Conservation (phyloP, 2,888 invertebrate genomes). For the Lasioglossum oenotherae region DNA sequence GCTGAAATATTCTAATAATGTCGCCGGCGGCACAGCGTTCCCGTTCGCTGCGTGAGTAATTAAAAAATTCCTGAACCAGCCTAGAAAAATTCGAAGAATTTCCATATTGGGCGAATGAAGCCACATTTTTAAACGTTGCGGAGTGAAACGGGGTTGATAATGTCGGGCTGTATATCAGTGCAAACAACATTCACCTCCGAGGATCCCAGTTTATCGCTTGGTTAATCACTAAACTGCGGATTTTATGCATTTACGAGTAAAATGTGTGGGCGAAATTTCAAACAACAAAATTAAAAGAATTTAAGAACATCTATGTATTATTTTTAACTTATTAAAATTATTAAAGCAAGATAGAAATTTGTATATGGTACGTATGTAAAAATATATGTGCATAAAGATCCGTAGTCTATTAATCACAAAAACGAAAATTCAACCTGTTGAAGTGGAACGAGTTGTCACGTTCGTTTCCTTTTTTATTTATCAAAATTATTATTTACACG, state of each 20-base stretch:
- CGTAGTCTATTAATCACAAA: not conserved
- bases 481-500: not conserved
- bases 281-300: too few species aligned
- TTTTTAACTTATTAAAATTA: too few species aligned
- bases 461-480: not conserved
- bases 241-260: not conserved
- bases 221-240: not conserved
- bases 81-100: constrained; percentile 25
- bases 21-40: not conserved
- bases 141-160: constrained; percentile 15
- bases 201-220: not conserved
- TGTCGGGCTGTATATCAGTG: not conserved
- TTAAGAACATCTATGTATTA: too few species aligned
- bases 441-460: not conserved
- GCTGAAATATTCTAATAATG: constrained; percentile 28
- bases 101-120: not conserved
- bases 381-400: too few species aligned
- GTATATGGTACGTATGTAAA: too few species aligned
- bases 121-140: constrained; percentile 1
- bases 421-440: not conserved
- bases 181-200: constrained; percentile 21
- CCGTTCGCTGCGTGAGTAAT: constrained; percentile 25
- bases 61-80: constrained; percentile 40
- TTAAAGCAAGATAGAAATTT: not conserved
- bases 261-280: not conserved